These are phyloP conservation scores for Caenorhabditis auriculariae DNA, from an alignment of 2,888 invertebrate species.

Conservation along the genomic window DNA sequence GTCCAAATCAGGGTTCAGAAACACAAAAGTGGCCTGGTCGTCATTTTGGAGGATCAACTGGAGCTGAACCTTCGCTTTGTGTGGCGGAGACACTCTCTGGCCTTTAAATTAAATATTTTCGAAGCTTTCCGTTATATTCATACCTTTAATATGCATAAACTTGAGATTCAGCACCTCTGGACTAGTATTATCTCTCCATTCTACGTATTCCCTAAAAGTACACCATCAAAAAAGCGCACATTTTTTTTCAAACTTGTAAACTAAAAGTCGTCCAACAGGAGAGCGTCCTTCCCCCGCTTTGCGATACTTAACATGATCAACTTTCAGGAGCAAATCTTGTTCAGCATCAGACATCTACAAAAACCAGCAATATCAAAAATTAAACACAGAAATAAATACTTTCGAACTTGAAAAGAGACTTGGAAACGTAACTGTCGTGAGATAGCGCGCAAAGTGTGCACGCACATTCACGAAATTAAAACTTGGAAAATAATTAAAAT, in stretches of 20 bases:
- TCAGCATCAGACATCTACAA: constrained; percentile 9
- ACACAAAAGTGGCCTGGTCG: constrained; percentile 82
- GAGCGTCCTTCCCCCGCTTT: constrained; percentile 53
- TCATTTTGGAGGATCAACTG: constrained; percentile 91
- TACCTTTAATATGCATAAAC: constrained; percentile 56
- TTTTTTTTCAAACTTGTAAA: constrained; percentile 30
- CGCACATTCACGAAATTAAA: no score
- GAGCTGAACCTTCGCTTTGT: constrained; percentile 94
- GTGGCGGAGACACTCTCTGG: constrained; percentile 91
- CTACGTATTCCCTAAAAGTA: constrained; percentile 45
- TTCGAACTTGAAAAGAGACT: no score
- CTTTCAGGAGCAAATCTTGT: constrained; percentile 26
- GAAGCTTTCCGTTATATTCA: neutral
- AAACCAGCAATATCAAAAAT: no score
- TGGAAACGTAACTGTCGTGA: no score
- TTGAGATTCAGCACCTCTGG: constrained; percentile 40
- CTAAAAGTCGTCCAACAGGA: constrained; percentile 48
- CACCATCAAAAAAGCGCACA: neutral
- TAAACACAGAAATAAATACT: no score
- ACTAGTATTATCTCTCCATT: constrained; percentile 52
- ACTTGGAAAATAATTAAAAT: no score
- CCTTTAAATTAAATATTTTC: constrained; percentile 69
- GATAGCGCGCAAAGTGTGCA: no score
- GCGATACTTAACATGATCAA: constrained; percentile 57
- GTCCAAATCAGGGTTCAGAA: constrained; percentile 80